Conservation (phyloP, 2,888 invertebrate species). For the Drosophila longiperda region DNA sequence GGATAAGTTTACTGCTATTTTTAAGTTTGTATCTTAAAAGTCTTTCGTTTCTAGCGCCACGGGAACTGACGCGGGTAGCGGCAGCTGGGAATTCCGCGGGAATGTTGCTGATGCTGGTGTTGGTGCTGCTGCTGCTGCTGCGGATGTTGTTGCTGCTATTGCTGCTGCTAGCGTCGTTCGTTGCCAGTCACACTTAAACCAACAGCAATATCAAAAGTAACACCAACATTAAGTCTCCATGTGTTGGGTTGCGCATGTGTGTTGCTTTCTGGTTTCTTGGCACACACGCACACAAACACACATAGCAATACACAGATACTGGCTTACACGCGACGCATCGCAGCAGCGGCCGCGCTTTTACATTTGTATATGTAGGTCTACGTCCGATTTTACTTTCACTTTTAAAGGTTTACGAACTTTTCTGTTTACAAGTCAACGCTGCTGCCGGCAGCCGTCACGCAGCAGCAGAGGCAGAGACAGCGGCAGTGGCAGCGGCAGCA, state of each 20-base stretch:
- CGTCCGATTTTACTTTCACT: constrained; percentile 85
- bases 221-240: constrained; percentile 17
- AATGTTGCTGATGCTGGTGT: constrained; percentile 23
- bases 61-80: constrained; percentile 35
- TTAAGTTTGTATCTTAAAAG: constrained; percentile 50
- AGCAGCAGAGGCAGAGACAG: constrained; percentile 15
- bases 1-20: constrained; percentile 20
- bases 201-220: constrained; percentile 23
- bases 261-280: constrained; percentile 73
- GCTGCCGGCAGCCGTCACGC: constrained; percentile 51
- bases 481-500: constrained; percentile 12
- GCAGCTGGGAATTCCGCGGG: constrained; percentile 51
- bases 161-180: constrained; percentile 50
- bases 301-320: constrained; percentile 9
- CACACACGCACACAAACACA: constrained; percentile 34
- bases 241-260: constrained; percentile 43
- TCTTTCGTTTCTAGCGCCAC: constrained; percentile 48
- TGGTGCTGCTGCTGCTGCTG: constrained; percentile 20
- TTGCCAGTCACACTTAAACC: constrained; percentile 51
- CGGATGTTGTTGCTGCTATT: constrained; percentile 33
- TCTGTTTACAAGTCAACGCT: constrained; percentile 81
- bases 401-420: constrained; percentile 85
- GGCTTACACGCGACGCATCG: constrained; percentile 27
- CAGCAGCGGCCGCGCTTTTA: constrained; percentile 50
- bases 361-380: constrained; percentile 85